Evolutionary conservation across 2,888 invertebrate species (phyloP), one percentile per base, ranked within the genome.

Genomic region (Hybos culiciformis): DNA sequence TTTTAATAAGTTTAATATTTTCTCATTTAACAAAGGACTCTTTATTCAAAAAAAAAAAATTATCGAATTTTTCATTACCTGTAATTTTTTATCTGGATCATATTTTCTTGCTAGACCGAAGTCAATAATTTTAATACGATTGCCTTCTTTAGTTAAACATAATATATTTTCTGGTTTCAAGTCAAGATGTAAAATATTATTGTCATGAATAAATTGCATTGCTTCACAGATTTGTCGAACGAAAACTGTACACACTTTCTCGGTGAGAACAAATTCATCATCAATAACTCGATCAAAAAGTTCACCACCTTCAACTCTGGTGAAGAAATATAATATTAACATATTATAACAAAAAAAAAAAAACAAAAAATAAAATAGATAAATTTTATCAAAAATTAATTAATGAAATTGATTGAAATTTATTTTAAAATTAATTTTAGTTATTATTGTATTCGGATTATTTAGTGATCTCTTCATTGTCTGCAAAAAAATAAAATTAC

Each of bases 161-260:
- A 98, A 74, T 54, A 98, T 94, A 67, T 99, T 98, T 69, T 98
- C 98, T 9, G 98, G 98, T 86, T 98, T 99, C 76, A 98, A 80
- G 62, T 98, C 98, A 43, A 98, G 74, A 70, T 98, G 98, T 43
- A 99, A 70, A 53, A 98, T 92, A 56, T 87, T 85, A 67, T 92
- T 88, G 46, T 83, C 78, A 62, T 98, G 98, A 58, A 99, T 94
- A 62, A 94, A 99, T 59, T 87, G 86, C 51, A 98, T 84, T 20
- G 96, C 98, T 63, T 97, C 96, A 66, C 96, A 96, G 51, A 98
- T 93, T 69, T 98, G 98, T 31, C 94, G 73, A 77, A 97, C 87
- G 65, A 99, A 97, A 47, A 94, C 85, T 1, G 92, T 85, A 65
- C 96, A 97, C 7, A 93, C 88, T 49, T 87, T 80, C 67, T 98